Percentiles rank a stretch among this genome's conserved stretches.
Conservation (phyloP, 2,888 invertebrate genomes). For the Cremastobaeus sp. region DNA sequence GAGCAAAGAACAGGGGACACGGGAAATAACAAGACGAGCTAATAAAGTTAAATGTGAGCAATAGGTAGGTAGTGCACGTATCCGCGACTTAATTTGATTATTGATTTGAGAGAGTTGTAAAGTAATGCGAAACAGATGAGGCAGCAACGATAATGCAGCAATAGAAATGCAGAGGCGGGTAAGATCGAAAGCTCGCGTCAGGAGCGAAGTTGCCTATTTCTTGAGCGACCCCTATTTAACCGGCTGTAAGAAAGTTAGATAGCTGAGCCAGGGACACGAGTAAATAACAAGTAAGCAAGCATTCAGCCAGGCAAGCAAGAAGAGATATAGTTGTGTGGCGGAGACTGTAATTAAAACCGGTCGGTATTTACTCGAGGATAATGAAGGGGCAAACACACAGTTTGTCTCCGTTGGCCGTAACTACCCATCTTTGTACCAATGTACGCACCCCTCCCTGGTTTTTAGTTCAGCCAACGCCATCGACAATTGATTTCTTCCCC, state of each 20-base stretch:
- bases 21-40: constrained; percentile 6
- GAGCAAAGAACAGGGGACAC: constrained; percentile 1
- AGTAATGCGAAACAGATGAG: constrained; percentile 59
- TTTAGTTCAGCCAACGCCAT: constrained; percentile 15
- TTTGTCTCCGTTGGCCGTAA: constrained; percentile 75
- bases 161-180: constrained; percentile 57
- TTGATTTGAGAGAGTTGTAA: constrained; percentile 44
- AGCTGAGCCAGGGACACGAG: constrained; percentile 67
- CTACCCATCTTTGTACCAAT: constrained; percentile 62
- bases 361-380: constrained; percentile 76
- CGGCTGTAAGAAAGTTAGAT: constrained; percentile 72
- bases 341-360: constrained; percentile 76
- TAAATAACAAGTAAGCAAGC: constrained; percentile 71
- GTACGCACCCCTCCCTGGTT: constrained; percentile 6
- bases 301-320: constrained; percentile 62
- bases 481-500: constrained; percentile 36
- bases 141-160: constrained; percentile 56
- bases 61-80: constrained; percentile 11
- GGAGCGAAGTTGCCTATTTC: constrained; percentile 58
- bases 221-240: constrained; percentile 67
- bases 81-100: constrained; percentile 49
- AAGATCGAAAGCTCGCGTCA: constrained; percentile 41
- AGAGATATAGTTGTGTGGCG: constrained; percentile 71
- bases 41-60: constrained; percentile 38
- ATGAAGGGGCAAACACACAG: constrained; percentile 77